These are phyloP conservation scores for Agrypnus murinus DNA, from an alignment of 2,888 invertebrate species.

Conservation along the genomic window DNA sequence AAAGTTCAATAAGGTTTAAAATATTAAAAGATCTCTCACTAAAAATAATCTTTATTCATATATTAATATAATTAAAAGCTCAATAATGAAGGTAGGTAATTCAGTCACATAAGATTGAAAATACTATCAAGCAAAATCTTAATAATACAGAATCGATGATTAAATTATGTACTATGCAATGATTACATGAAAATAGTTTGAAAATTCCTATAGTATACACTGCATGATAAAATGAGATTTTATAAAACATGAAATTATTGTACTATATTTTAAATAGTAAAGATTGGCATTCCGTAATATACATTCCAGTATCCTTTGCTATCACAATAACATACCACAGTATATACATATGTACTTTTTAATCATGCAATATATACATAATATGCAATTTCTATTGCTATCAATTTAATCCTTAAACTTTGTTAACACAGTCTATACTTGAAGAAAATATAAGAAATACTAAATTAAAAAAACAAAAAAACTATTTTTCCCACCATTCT, in stretches of 20 bases:
- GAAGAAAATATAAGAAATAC: no score
- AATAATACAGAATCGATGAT: slow-evolving; percentile 17
- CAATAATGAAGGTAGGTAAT: slow-evolving; percentile 18
- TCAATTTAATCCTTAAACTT: no score
- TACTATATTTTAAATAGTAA: background rate
- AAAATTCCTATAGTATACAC: background rate
- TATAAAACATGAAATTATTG: background rate
- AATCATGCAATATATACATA: no score
- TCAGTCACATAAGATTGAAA: slow-evolving; percentile 22
- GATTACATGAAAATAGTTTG: background rate
- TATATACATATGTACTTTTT: no score
- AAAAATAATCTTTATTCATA: slow-evolving; percentile 20
- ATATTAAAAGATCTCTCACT: no score
- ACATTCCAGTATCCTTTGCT: no score
- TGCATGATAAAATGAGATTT: background rate
- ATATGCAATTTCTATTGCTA: no score
- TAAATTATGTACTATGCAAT: slow-evolving; percentile 1
- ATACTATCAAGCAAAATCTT: slow-evolving; percentile 12
- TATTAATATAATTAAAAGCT: slow-evolving; percentile 23
- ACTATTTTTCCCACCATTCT: background rate
- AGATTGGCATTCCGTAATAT: background rate
- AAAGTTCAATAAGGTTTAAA: no score
- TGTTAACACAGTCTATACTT: no score
- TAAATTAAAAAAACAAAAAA: no score
- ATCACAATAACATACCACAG: no score